Evolutionary conservation across 2,113 vertebrate species (phyloP).

Genomic region (Datnioides undecimradiatus): DNA sequence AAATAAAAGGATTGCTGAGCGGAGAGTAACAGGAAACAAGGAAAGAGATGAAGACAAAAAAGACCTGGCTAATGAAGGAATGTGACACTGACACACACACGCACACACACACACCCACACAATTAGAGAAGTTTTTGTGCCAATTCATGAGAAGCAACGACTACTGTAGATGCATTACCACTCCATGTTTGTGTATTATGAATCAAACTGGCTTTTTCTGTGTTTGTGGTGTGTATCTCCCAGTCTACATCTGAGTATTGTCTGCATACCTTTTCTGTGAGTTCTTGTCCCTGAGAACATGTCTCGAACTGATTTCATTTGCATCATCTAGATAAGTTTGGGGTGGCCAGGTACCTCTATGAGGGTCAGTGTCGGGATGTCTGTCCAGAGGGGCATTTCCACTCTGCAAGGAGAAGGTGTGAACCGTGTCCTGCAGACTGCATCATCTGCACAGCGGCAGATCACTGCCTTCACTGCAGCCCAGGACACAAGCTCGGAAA

Average conservation of each 20-base stretch:
- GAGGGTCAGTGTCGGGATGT: conserved; percentile 84
- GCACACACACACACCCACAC: not conserved
- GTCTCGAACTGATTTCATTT: not conserved
- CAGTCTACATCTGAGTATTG: conserved; percentile 6
- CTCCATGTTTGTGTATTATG: too few relatives aligned
- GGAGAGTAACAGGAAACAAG: not conserved
- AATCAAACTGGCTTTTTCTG: too few relatives aligned
- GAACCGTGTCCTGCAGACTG: conserved; percentile 86
- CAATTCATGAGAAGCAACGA: too few relatives aligned
- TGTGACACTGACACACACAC: not conserved
- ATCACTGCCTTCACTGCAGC: conserved; percentile 85
- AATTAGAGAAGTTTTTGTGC: not conserved
- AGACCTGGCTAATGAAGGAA: not conserved
- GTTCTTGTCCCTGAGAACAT: not conserved
- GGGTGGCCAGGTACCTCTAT: conserved; percentile 82
- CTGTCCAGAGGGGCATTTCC: conserved; percentile 86
- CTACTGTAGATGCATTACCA: too few relatives aligned
- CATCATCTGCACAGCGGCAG: conserved; percentile 78
- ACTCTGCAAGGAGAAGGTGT: conserved; percentile 75
- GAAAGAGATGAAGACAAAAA: not conserved
- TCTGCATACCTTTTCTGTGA: conserved; percentile 27
- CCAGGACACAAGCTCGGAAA: conserved; percentile 79
- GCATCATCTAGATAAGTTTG: conserved; percentile 82
- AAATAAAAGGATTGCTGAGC: not conserved
- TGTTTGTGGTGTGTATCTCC: too few relatives aligned